Evolutionary conservation across 2,888 invertebrate species (phyloP), one percentile per base, ranked within the genome.

Genomic region (Campoplex nolae): DNA sequence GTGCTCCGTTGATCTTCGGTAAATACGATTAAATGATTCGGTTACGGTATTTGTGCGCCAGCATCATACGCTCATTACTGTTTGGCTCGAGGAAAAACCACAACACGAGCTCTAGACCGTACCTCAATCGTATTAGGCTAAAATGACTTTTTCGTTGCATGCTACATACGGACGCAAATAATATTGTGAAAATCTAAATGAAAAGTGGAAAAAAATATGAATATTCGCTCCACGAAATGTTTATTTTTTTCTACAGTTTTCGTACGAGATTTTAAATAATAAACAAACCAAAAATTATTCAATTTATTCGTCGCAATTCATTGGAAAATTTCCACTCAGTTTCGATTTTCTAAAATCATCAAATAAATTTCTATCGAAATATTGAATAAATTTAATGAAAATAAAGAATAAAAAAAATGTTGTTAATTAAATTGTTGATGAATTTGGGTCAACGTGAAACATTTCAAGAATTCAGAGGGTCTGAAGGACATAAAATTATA

Each of bases 11-110:
- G 56, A n/a, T 23, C 70, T 51, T 35, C 28, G 32, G 76, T 85
- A 73, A 85, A 82, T 82, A 67, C 77, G 28, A 74, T 85, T 77
- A 74, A 82, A 67, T 58, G 38, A 58, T 77, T 85, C 76, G 73
- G 77, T 82, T 77, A 74, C 38, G 68, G 51, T 73, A 74, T 73
- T 73, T 67, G 74, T 82, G 42, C 8, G 35, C 35, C 65, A 18
- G 56, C 58, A 67, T 45, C n/a, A 11, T 35, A 38, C 56, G 58
- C n/a, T 45, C 81, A 77, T 82, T 77, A 68, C 62, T 77, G 77
- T 82, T 82, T 48, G 62, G 68, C 56, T 71, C 35, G 48, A 42
- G 58, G 73, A 68, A 78, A 82, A 78, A 73, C 74, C 58, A 23
- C 76, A 80, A 32, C 45, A 16, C n/a, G 71, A 77, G 51, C 65